A percentile compares a stretch with the other conserved stretches of the same genome.
These are phyloP conservation scores for Neoaliturus tenellus DNA, from an alignment of 2,888 invertebrate species.

Conservation along the genomic window DNA sequence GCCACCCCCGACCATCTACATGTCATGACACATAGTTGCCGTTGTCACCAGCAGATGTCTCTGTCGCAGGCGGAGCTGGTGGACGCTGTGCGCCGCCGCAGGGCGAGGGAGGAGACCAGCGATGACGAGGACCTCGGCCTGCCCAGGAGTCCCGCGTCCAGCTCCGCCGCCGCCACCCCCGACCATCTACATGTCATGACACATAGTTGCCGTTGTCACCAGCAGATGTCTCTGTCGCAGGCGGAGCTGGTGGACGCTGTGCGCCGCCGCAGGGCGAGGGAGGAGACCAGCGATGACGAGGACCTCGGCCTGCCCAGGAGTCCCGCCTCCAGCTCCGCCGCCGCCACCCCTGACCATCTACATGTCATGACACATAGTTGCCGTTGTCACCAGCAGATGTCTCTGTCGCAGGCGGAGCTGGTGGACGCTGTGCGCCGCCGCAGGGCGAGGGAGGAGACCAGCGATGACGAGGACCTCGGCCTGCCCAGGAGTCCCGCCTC, in stretches of 20 bases:
- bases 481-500: slow-evolving; percentile 83
- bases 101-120: slow-evolving; percentile 80
- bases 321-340: slow-evolving; percentile 81
- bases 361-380: too few relatives aligned
- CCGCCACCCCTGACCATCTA: slow-evolving; percentile 67
- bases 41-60: too few relatives aligned
- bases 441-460: slow-evolving; percentile 80
- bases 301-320: slow-evolving; percentile 86
- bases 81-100: slow-evolving; percentile 81
- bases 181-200: not conserved
- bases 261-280: slow-evolving; percentile 77
- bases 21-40: too few relatives aligned
- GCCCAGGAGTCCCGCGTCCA: slow-evolving; percentile 82
- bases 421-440: slow-evolving; percentile 82
- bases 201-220: too few relatives aligned
- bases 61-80: slow-evolving; percentile 82
- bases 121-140: slow-evolving; percentile 85
- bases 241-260: slow-evolving; percentile 86
- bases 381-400: too few relatives aligned
- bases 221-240: too few relatives aligned
- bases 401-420: slow-evolving; percentile 82
- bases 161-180: slow-evolving; percentile 75
- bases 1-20: slow-evolving; percentile 64
- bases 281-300: slow-evolving; percentile 82
- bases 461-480: slow-evolving; percentile 84